Evolutionary conservation across 2,113 vertebrate genomes (phyloP), one percentile per base, ranked within the genome.

Genomic region (Glaucidium brasilianum): DNA sequence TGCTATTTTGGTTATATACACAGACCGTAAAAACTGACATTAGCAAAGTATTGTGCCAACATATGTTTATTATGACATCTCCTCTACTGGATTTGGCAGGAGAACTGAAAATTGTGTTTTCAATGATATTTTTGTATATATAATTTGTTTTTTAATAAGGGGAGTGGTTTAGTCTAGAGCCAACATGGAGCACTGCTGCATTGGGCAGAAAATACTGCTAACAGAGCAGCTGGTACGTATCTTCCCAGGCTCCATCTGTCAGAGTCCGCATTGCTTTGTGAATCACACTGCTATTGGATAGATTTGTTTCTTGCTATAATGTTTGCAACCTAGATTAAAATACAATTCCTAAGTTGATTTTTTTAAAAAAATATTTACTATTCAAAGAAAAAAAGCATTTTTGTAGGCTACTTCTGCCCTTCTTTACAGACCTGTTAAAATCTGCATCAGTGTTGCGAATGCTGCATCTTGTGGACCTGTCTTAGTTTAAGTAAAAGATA

Each of bases 231-330:
- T 97, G 97, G 95, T 91, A 56, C 32, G 5, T 79, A 66, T 64
- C 94, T 97, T 92, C 50, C 64, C 55, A 76, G 80, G 73, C 95
- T 85, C 91, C 94, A 96, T 96, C 94, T 95, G 94, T 96, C 94
- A 78, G 80, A 80, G 76, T 56, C 32, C 1, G 78, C 91, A 63
- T 77, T 73, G 83, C 94, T 96, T 91, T 92, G 67, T 58, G 62
- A 87, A 34, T 96, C 2, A 1, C 37, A 7, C 62, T 96, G 58
- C 76, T 83, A 62, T 81, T 80, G 89, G 93, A 77, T 88, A 78
- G 87, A 63, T 85, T 81, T 1, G 2, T 72, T 94, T 94, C 84
- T 81, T 95, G 20, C 80, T 68, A 0, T 68, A 55, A 23, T 49
- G 18, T 92, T 94, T 4, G 1, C 53, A 69, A 41, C 41, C 29